Percentiles rank a stretch among this genome's conserved stretches.
Evolutionary conservation across 1,140 invertebrate genomes (phyloP).

Genomic region (Portunus trituberculatus): DNA sequence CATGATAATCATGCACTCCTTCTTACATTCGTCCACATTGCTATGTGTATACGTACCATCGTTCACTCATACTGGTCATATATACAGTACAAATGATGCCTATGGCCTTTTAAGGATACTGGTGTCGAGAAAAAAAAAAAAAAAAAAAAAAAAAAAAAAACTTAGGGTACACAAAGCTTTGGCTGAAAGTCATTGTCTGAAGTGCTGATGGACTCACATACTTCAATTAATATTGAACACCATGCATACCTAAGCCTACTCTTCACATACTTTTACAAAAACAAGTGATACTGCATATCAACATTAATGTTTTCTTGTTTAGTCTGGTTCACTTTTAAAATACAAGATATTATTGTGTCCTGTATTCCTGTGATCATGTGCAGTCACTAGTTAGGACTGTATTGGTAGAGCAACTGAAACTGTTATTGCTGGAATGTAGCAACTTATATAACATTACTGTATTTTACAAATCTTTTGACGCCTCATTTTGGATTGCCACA

Average conservation of each 20-base stretch:
- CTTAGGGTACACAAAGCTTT: not conserved
- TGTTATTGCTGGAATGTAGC: no score
- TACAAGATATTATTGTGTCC: no score
- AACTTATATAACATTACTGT: no score
- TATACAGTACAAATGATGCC: constrained; percentile 8
- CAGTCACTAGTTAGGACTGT: no score
- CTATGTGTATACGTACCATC: not conserved
- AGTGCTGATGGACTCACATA: not conserved
- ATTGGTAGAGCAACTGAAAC: no score
- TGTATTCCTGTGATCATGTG: no score
- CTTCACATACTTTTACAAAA: not conserved
- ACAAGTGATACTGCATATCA: not conserved
- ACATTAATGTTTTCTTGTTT: no score
- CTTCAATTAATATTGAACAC: constrained; percentile 6
- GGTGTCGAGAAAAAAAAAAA: not conserved
- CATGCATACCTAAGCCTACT: not conserved
- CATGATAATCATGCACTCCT: constrained; percentile 25
- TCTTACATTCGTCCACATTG: constrained; percentile 37
- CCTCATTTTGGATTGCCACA: no score
- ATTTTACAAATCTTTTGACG: no score
- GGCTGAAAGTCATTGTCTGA: not conserved
- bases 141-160: not conserved
- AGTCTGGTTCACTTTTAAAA: no score
- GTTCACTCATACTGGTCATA: constrained; percentile 42
- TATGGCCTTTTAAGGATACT: constrained; percentile 22